These are phyloP conservation scores for Chydorus sphaericus DNA, from an alignment of 2,888 invertebrate species.

Conservation along the genomic window DNA sequence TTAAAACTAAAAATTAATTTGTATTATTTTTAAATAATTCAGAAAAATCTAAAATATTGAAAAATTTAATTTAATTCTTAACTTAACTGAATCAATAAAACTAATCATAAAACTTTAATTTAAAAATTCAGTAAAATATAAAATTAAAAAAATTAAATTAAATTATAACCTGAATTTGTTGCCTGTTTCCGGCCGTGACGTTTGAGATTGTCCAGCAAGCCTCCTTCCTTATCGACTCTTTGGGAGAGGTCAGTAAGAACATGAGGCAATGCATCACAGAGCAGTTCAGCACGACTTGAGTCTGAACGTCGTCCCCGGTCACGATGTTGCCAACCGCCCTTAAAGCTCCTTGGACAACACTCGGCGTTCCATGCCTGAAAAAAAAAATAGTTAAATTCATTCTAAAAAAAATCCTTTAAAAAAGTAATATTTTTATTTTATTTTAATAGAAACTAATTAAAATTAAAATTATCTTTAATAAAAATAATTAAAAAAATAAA, in stretches of 20 bases:
- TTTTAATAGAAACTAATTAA: neutral
- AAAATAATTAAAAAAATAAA: neutral
- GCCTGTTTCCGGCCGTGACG: conserved; percentile 85
- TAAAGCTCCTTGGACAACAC: conserved; percentile 78
- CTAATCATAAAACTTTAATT: neutral
- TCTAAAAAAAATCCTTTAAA: neutral
- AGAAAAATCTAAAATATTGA: neutral
- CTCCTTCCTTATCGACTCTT: conserved; percentile 82
- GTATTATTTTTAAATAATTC: neutral
- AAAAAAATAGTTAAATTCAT: conserved; percentile 6
- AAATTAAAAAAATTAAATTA: neutral
- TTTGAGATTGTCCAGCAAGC: conserved; percentile 96
- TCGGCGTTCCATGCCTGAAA: conserved; percentile 59
- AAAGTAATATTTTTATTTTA: neutral
- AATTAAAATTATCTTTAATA: neutral
- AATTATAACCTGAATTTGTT: conserved; percentile 66
- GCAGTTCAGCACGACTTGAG: conserved; percentile 85
- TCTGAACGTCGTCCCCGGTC: conserved; percentile 90
- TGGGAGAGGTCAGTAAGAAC: conserved; percentile 55
- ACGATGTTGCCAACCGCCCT: conserved; percentile 97
- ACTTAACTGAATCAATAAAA: too few species aligned
- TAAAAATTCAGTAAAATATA: neutral
- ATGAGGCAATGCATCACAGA: conserved; percentile 70
- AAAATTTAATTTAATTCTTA: too few species aligned
- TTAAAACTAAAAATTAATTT: neutral